Conservation (phyloP, 2,888 invertebrate genomes). For the Callinectes sapidus region DNA sequence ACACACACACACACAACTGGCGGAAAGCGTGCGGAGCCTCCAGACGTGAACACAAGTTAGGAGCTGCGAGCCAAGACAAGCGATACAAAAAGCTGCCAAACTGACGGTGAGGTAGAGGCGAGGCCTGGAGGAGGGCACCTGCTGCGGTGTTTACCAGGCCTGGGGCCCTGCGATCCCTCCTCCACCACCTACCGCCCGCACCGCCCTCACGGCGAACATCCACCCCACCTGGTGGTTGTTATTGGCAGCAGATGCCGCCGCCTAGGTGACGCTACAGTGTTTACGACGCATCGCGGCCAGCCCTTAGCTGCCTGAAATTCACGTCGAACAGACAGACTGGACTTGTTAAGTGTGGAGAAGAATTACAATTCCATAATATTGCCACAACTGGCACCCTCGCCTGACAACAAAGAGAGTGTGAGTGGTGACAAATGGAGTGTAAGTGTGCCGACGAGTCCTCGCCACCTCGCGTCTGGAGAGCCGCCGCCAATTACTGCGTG, state of each 20-base stretch:
- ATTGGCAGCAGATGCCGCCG: conserved; percentile 11
- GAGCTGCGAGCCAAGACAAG: conserved; percentile 39
- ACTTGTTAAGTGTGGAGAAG: background rate
- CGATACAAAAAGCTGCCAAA: conserved; percentile 45
- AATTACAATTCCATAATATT: background rate
- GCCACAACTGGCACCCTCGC: background rate
- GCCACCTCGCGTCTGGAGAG: background rate
- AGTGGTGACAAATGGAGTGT: background rate
- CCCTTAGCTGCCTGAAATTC: background rate
- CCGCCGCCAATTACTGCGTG: background rate
- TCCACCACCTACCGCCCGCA: background rate
- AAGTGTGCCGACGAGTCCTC: background rate
- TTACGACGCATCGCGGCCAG: background rate
- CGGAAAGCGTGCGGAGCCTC: background rate
- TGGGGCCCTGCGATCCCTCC: background rate
- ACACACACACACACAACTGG: conserved; percentile 3
- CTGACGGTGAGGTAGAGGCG: conserved; percentile 15
- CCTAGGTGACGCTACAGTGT: background rate
- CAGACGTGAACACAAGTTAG: conserved; percentile 36
- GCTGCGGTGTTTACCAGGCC: conserved; percentile 34
- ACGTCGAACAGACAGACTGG: background rate
- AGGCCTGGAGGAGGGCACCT: conserved; percentile 43
- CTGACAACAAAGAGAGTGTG: background rate
- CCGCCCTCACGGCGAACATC: background rate
- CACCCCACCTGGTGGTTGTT: conserved; percentile 5